Evolutionary conservation across 2,113 vertebrate species (phyloP).

Genomic region (Cryptomyrus ogoouensis): DNA sequence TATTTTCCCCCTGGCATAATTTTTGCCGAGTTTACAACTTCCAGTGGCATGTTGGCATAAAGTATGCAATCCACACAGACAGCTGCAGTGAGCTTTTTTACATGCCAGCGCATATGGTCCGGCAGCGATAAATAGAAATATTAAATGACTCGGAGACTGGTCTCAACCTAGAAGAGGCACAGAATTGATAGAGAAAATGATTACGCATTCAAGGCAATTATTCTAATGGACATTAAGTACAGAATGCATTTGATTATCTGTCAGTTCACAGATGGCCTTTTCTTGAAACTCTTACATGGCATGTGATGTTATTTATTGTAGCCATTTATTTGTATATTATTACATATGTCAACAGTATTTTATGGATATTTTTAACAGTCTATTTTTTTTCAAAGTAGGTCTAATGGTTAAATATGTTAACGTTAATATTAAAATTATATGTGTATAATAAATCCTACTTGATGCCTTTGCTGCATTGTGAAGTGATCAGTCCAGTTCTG

Average conservation of each 20-base stretch:
- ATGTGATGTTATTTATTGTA: neutral
- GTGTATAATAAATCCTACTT: neutral
- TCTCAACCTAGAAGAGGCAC: conserved; percentile 13
- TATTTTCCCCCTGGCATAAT: conserved; percentile 81
- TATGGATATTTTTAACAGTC: neutral
- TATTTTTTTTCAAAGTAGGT: neutral
- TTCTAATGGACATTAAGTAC: conserved; percentile 2
- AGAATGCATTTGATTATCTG: neutral
- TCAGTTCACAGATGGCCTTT: neutral
- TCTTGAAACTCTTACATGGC: neutral
- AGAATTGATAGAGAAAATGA: conserved; percentile 8
- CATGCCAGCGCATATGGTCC: conserved; percentile 76
- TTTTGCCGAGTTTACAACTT: conserved; percentile 77
- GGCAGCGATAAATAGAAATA: conserved; percentile 78
- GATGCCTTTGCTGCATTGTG: neutral
- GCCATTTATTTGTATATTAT: neutral
- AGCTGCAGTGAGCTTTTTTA: conserved; percentile 85
- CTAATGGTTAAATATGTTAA: neutral
- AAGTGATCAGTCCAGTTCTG: neutral
- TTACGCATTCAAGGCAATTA: neutral
- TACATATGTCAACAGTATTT: neutral
- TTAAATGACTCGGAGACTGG: conserved; percentile 65
- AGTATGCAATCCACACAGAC: conserved; percentile 70
- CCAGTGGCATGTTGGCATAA: conserved; percentile 81
- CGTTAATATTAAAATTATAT: neutral